These are phyloP conservation scores for Acleris sparsana DNA, from an alignment of 2,888 invertebrate genomes.

Conservation along the genomic window DNA sequence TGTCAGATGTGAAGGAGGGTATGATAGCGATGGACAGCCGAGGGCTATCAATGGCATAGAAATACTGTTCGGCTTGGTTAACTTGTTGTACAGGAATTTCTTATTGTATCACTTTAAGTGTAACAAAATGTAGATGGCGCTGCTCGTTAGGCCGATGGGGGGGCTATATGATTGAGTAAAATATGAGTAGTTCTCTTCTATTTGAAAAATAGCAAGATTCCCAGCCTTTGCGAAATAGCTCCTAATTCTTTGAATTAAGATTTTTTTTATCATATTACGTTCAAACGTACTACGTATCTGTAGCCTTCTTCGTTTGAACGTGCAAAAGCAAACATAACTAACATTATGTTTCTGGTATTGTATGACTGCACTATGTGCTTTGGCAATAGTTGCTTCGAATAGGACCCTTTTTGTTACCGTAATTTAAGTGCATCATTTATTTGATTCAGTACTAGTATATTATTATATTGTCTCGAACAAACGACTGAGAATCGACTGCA, in stretches of 20 bases:
- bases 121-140: constrained; percentile 53
- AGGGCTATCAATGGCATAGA: too few species aligned
- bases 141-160: neutral
- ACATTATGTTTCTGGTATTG: neutral
- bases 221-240: neutral
- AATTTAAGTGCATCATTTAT: constrained; percentile 41
- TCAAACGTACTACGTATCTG: too few species aligned
- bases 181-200: neutral
- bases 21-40: too few species aligned
- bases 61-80: constrained; percentile 15
- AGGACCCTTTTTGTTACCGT: constrained; percentile 29
- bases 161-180: too few species aligned
- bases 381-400: constrained; percentile 22
- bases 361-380: constrained; percentile 8
- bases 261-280: neutral
- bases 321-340: neutral
- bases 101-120: constrained; percentile 63
- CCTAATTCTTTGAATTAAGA: neutral
- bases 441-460: constrained; percentile 39
- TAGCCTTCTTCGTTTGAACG: neutral
- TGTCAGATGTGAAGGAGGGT: too few species aligned
- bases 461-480: constrained; percentile 46
- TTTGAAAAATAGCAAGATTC: too few species aligned
- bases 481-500: constrained; percentile 79
- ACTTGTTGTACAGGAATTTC: constrained; percentile 42